A percentile compares a stretch with the other conserved stretches of the same genome.
These are phyloP conservation scores for Agrotis puta DNA, from an alignment of 2,888 invertebrate genomes.

Conservation along the genomic window DNA sequence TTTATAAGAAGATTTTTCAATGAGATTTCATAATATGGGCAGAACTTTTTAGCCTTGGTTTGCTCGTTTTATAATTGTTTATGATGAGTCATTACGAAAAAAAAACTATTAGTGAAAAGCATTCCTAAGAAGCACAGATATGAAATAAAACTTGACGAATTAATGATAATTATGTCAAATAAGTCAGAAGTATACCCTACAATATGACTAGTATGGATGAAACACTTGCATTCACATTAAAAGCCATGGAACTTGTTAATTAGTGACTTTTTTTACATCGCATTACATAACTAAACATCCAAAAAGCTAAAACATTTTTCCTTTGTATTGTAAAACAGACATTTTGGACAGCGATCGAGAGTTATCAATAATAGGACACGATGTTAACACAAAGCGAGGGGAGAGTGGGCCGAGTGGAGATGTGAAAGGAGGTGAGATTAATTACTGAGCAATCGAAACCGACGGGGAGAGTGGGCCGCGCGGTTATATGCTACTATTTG, in stretches of 20 bases:
- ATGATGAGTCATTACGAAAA: no score
- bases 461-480: conserved; percentile 50
- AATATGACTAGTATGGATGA: no score
- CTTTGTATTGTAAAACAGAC: conserved; percentile 16
- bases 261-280: no score
- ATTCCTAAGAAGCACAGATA: no score
- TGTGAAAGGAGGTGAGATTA: conserved; percentile 72
- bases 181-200: no score
- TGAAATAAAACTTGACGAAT: no score
- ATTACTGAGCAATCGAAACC: conserved; percentile 74
- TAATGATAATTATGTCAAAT: no score
- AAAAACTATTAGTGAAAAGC: no score
- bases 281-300: not conserved
- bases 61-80: no score
- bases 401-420: conserved; percentile 37
- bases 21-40: not conserved
- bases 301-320: conserved; percentile 22
- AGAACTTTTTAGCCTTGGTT: no score
- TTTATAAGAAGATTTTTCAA: not conserved
- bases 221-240: no score
- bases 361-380: conserved; percentile 62
- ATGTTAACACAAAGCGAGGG: conserved; percentile 62
- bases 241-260: no score
- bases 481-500: conserved; percentile 55
- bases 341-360: conserved; percentile 47